phyloP scores from a whole-genome alignment of 1,140 invertebrate species.

The Nylanderia fulva region DNA sequence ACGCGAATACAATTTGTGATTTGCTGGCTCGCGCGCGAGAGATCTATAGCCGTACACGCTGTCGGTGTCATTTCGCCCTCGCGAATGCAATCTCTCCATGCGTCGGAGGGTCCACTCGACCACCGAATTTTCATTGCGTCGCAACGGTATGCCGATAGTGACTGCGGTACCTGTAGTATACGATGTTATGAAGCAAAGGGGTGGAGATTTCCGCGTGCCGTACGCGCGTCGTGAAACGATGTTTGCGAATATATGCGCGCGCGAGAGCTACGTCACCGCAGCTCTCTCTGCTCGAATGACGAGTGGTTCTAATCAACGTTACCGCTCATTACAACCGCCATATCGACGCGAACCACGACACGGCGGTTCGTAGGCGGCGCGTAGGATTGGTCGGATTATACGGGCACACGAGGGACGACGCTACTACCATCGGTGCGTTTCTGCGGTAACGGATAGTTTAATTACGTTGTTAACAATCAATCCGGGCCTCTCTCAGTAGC shows the following conservation, averaged over 20 bases:
- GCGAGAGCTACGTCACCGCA: slow-evolving; percentile 65
- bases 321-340: slow-evolving; percentile 67
- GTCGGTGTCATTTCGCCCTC: slow-evolving; percentile 28
- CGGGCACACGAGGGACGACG: neutral
- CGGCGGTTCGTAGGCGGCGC: slow-evolving; percentile 54
- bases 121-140: slow-evolving; percentile 39
- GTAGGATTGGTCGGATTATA: slow-evolving; percentile 55
- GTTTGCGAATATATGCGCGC: slow-evolving; percentile 72
- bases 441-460: slow-evolving; percentile 76
- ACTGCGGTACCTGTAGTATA: slow-evolving; percentile 38
- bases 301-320: slow-evolving; percentile 80
- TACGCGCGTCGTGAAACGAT: neutral
- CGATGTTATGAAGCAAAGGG: neutral
- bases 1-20: neutral
- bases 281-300: slow-evolving; percentile 73
- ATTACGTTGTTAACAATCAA: slow-evolving; percentile 78
- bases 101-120: neutral
- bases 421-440: slow-evolving; percentile 48
- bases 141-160: slow-evolving; percentile 57
- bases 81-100: slow-evolving; percentile 45
- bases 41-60: slow-evolving; percentile 45
- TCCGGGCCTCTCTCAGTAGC: slow-evolving; percentile 31
- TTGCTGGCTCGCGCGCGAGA: slow-evolving; percentile 5
- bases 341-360: slow-evolving; percentile 53
- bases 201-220: neutral